A percentile compares a stretch with the other conserved stretches of the same genome.
These are phyloP conservation scores for Aphyosemion australe DNA, from an alignment of 2,113 vertebrate species.

Conservation along the genomic window DNA sequence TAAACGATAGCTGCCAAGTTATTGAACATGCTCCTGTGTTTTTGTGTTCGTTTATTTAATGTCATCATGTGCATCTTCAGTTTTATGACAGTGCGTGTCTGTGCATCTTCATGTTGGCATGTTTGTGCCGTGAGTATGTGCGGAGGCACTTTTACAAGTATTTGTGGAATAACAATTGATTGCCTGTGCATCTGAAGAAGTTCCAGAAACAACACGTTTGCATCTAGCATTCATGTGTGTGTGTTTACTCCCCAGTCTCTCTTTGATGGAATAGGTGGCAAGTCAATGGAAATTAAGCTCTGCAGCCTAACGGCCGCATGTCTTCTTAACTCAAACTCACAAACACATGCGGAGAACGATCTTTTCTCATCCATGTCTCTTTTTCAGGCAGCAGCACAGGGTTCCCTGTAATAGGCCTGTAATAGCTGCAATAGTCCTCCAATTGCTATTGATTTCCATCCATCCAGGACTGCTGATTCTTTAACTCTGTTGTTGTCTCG, in stretches of 20 bases:
- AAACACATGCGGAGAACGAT: neutral
- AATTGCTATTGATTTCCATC: constrained; percentile 36
- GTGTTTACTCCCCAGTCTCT: neutral
- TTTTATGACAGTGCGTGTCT: neutral
- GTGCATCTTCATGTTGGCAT: too few relatives aligned
- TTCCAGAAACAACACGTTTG: neutral
- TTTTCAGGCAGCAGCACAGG: constrained; percentile 8
- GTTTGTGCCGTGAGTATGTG: too few relatives aligned
- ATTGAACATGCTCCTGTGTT: neutral
- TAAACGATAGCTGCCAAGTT: neutral
- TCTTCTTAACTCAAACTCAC: constrained; percentile 6
- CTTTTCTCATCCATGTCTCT: neutral
- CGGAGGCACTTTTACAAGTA: neutral
- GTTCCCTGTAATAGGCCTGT: constrained; percentile 15
- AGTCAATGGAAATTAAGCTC: constrained; percentile 3
- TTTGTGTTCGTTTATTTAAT: neutral
- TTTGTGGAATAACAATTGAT: neutral
- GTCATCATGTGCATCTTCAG: neutral
- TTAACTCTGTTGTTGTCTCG: neutral
- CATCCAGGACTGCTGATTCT: constrained; percentile 15
- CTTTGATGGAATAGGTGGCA: neutral
- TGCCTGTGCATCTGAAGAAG: neutral
- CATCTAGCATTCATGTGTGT: neutral
- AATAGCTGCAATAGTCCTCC: constrained; percentile 5
- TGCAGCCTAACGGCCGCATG: constrained; percentile 5